Percentiles rank a stretch among this genome's conserved stretches.
Evolutionary conservation across 2,888 invertebrate species (phyloP).

Genomic region (Pandemis cinnamomeana): DNA sequence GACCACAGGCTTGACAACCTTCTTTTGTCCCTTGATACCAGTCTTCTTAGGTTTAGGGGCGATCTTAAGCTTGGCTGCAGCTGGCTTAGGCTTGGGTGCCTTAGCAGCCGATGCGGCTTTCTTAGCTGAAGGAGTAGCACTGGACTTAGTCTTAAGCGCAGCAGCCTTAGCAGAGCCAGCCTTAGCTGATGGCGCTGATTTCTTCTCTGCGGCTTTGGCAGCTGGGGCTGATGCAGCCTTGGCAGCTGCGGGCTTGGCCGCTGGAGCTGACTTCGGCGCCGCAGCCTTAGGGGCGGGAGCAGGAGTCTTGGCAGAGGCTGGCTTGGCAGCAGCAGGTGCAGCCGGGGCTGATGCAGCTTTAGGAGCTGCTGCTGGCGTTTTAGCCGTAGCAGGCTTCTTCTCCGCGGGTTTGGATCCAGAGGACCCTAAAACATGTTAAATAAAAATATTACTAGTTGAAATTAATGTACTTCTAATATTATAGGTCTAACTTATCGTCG

Average conservation of each 20-base stretch:
- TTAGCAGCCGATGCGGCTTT: constrained; percentile 80
- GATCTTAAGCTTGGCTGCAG: constrained; percentile 78
- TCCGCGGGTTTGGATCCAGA: constrained; percentile 77
- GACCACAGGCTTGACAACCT: constrained; percentile 83
- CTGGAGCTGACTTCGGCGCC: constrained; percentile 76
- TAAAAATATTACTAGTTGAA: no score
- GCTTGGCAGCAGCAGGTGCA: constrained; percentile 71
- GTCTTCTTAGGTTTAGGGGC: constrained; percentile 84
- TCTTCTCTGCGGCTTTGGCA: constrained; percentile 73
- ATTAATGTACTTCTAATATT: no score
- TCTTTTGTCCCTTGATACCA: constrained; percentile 83
- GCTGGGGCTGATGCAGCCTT: constrained; percentile 75
- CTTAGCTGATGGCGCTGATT: constrained; percentile 75
- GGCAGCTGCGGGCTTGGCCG: constrained; percentile 76
- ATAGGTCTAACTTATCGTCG: no score
- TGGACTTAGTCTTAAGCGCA: constrained; percentile 78
- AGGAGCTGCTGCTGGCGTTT: constrained; percentile 77
- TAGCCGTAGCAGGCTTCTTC: constrained; percentile 74
- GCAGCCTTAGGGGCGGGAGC: constrained; percentile 73
- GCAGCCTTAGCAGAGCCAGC: constrained; percentile 83
- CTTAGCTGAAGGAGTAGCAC: constrained; percentile 80
- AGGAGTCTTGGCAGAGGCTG: constrained; percentile 66
- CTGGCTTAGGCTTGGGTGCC: constrained; percentile 79
- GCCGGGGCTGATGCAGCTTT: constrained; percentile 74
- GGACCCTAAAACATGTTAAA: constrained; percentile 57